Percentiles rank a stretch among this genome's conserved stretches.
Evolutionary conservation across 2,888 invertebrate genomes (phyloP).

Genomic region (Neoitamus cyanurus): DNA sequence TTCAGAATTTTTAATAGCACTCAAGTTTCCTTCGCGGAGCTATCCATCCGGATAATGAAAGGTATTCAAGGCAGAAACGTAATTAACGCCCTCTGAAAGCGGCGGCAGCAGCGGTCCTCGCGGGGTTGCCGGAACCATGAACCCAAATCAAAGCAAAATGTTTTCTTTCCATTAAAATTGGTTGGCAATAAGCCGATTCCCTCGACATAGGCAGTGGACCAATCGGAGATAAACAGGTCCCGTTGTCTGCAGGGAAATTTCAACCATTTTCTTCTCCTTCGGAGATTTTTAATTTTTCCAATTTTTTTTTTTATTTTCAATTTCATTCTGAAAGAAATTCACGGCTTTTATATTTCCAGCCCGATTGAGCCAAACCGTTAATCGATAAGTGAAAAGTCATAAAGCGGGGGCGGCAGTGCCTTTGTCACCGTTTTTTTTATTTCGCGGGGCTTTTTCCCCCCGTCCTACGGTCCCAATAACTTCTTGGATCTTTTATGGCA

Average conservation of each 20-base stretch:
- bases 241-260: background rate
- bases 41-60: constrained; percentile 19
- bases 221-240: constrained; percentile 13
- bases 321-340: background rate
- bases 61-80: constrained; percentile 26
- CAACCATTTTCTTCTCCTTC: background rate
- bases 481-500: background rate
- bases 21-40: background rate
- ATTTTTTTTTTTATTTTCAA: background rate
- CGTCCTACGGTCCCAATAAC: background rate
- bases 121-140: background rate
- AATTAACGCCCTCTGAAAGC: background rate
- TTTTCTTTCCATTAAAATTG: constrained; percentile 30
- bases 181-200: constrained; percentile 26
- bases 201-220: background rate
- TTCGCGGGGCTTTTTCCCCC: background rate
- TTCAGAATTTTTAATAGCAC: background rate
- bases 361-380: background rate
- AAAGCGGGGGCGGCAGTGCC: background rate
- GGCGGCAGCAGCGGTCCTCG: background rate
- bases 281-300: background rate
- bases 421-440: constrained; percentile 10
- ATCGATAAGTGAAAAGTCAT: constrained; percentile 24
- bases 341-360: background rate
- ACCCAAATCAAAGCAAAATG: constrained; percentile 30